Base-by-base conservation (phyloP, 2,113 vertebrate species). In the Urocolius indicus region DNA sequence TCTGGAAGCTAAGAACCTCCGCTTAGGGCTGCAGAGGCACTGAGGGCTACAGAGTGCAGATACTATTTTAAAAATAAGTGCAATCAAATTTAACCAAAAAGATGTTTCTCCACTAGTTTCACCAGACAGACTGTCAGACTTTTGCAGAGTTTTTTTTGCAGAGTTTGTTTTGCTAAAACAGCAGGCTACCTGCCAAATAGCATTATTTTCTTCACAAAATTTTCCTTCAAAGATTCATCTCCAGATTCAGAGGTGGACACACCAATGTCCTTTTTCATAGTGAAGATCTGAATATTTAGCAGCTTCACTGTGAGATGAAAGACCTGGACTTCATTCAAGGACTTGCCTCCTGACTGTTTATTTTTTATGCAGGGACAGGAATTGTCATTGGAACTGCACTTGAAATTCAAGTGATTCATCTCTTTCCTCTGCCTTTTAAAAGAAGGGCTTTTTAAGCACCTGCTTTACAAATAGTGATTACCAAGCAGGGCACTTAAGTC, bases 291-390 rank as follows among this genome's bases (percentile, higher is more conserved):
- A 81, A 92, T 81, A 84, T 84, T 88, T 74, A 92, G 57, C 68
- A 89, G 57, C 36, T 93, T 89, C n/a, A 24, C 32, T 45, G 26
- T 61, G 52, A 78, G 65, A 78, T 78, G 11, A 90, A 92, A 86
- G 82, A 74, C 17, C 9, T 81, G 83, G 65, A 81, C 79, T 90
- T 92, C 24, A 27, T 61, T 86, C 83, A 91, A 86, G 43, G 38
- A 55, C 69, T 91, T 83, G 29, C 20, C 17, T 92, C 46, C 55
- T 86, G 46, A 22, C 8, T 94, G 73, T 89, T 93, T 72, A 89
- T 92, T 84, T 88, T 92, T 95, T 86, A 84, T 92, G 55, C 72
- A 74, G 52, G 38, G 34, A 90, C 86, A 74, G 27, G 83, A 84
- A 78, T 85, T 77, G 79, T 71, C 79, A 30, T 45, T 84, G 75